Percentiles rank a stretch among this genome's conserved stretches.
These are phyloP conservation scores for Pherbina coryleti DNA, from an alignment of 2,888 invertebrate genomes.

Conservation along the genomic window DNA sequence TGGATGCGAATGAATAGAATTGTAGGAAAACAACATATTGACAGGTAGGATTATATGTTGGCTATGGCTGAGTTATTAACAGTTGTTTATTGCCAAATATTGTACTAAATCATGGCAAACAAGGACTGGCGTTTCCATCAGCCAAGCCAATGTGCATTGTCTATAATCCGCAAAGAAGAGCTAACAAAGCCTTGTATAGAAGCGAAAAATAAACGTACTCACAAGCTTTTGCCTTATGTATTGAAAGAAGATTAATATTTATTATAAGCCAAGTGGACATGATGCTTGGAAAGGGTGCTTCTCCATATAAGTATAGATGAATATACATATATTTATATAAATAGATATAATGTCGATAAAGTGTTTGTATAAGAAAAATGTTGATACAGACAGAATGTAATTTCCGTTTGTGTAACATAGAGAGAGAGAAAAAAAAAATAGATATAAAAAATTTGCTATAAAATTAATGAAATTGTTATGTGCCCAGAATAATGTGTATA, in stretches of 20 bases:
- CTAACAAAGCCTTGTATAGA: not conserved
- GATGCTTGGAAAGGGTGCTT: not conserved
- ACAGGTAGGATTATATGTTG: not conserved
- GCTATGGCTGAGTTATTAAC: not conserved
- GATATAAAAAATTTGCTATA: not conserved
- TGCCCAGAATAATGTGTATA: not conserved
- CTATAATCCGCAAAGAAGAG: not conserved
- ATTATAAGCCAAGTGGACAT: not conserved
- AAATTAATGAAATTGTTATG: not conserved
- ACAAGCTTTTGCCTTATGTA: not conserved
- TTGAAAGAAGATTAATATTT: not conserved
- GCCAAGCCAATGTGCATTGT: not conserved
- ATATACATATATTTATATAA: not conserved
- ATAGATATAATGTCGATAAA: not conserved
- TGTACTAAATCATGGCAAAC: not conserved
- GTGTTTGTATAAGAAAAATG: not conserved
- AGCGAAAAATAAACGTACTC: too few species aligned
- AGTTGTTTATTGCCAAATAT: constrained; percentile 21
- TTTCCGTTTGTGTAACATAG: not conserved
- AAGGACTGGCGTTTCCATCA: not conserved
- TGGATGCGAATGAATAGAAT: not conserved
- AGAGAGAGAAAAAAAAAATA: not conserved
- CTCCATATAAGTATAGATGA: not conserved
- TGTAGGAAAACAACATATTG: not conserved
- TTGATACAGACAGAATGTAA: constrained; percentile 8